A percentile compares a stretch with the other conserved stretches of the same genome.
phyloP scores from a whole-genome alignment of 2,797 vertebrate species.

The Sebastiscus albofasciatus region DNA sequence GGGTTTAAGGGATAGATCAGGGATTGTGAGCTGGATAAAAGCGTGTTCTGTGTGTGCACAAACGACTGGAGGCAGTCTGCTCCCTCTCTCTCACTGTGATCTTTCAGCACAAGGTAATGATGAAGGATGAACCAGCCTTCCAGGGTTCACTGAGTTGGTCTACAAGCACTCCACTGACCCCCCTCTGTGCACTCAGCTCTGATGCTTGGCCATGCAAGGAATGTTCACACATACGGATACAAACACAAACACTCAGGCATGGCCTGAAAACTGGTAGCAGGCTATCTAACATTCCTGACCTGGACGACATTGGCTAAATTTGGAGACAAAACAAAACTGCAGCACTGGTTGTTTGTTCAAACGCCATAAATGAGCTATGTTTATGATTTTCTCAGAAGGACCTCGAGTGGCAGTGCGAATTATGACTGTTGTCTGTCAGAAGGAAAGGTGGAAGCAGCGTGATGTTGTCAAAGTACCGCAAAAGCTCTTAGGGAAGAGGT shows the following conservation, averaged over 20 bases:
- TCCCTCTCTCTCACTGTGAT: conserved; percentile 57
- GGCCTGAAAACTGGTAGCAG: conserved; percentile 67
- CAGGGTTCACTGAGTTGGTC: conserved; percentile 75
- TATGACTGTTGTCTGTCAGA: conserved; percentile 71
- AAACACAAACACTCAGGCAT: conserved; percentile 66
- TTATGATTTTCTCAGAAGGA: conserved; percentile 53
- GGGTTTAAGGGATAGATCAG: conserved; percentile 43
- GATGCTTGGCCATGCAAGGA: conserved; percentile 68
- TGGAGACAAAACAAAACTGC: conserved; percentile 37
- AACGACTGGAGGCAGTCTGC: conserved; percentile 28
- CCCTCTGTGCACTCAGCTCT: conserved; percentile 62
- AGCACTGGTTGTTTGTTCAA: conserved; percentile 45
- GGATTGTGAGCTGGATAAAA: conserved; percentile 50
- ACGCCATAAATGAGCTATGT: conserved; percentile 50
- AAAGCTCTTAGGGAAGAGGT: conserved; percentile 33
- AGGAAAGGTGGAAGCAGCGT: conserved; percentile 53
- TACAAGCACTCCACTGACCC: conserved; percentile 56
- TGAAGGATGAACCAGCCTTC: conserved; percentile 67
- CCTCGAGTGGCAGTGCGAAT: conserved; percentile 55
- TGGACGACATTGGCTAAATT: conserved; percentile 57
- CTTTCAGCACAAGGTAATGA: conserved; percentile 76
- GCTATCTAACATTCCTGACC: conserved; percentile 71
- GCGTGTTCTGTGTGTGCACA: conserved; percentile 34
- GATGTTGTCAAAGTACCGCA: conserved; percentile 51
- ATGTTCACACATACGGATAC: conserved; percentile 74